phyloP scores from a whole-genome alignment of 2,888 invertebrate genomes.

The Clivina fossor region DNA sequence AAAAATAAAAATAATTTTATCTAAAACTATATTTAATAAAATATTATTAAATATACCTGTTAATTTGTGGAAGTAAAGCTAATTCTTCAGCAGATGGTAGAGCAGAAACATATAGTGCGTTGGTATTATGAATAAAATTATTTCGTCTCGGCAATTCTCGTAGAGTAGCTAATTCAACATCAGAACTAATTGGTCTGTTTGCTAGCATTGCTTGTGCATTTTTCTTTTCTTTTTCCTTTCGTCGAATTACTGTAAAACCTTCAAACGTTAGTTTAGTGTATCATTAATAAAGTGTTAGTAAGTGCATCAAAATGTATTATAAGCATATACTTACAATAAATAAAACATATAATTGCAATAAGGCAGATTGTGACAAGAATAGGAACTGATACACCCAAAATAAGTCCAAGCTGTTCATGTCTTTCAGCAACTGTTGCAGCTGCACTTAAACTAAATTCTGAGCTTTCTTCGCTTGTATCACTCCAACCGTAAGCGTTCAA shows the following conservation, averaged over 20 bases:
- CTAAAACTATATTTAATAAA: neutral
- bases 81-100: slow-evolving; percentile 58
- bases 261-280: too few species aligned
- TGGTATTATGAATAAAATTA: slow-evolving; percentile 78
- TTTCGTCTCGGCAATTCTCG: slow-evolving; percentile 75
- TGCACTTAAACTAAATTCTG: slow-evolving; percentile 58
- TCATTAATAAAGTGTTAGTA: neutral
- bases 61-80: slow-evolving; percentile 82
- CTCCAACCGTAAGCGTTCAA: slow-evolving; percentile 83
- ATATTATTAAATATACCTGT: slow-evolving; percentile 53
- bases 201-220: slow-evolving; percentile 58
- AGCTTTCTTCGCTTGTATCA: slow-evolving; percentile 69
- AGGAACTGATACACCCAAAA: slow-evolving; percentile 66
- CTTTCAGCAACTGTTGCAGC: slow-evolving; percentile 56
- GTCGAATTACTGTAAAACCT: slow-evolving; percentile 20
- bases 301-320: neutral
- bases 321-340: slow-evolving; percentile 56
- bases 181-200: slow-evolving; percentile 60
- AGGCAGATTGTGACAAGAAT: slow-evolving; percentile 45
- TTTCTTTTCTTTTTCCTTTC: slow-evolving; percentile 66
- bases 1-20: slow-evolving; percentile 32
- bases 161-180: slow-evolving; percentile 83
- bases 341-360: slow-evolving; percentile 53
- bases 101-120: slow-evolving; percentile 74
- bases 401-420: slow-evolving; percentile 58